Conservation (phyloP, 1,140 invertebrate genomes). For the Dufourea novaeangliae region DNA sequence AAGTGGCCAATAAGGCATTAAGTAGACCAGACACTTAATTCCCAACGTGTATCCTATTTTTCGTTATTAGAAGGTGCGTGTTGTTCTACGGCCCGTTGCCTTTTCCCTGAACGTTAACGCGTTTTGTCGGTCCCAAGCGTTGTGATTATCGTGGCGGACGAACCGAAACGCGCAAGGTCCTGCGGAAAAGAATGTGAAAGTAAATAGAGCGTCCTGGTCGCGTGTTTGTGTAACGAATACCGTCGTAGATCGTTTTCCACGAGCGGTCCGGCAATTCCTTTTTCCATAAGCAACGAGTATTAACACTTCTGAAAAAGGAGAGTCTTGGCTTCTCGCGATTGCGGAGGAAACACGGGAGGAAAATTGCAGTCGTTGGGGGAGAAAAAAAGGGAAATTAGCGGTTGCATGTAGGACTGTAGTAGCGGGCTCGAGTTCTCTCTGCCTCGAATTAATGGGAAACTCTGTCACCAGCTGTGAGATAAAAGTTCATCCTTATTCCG, state of each 20-base stretch:
- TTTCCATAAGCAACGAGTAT: constrained; percentile 2
- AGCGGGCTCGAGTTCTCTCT: background rate
- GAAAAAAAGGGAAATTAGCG: background rate
- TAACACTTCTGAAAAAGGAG: constrained; percentile 3
- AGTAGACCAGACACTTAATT: background rate
- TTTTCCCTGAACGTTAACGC: background rate
- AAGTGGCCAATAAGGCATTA: background rate
- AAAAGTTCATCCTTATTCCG: background rate
- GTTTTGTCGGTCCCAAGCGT: background rate
- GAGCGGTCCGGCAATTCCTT: background rate
- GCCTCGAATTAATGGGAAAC: background rate
- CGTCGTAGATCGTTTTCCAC: background rate
- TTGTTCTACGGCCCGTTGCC: too few relatives aligned
- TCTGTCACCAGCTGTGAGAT: background rate
- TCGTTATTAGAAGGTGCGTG: background rate
- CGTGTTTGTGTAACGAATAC: constrained; percentile 1
- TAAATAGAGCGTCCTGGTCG: constrained; percentile 11
- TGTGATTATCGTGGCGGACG: background rate
- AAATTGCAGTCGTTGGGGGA: background rate
- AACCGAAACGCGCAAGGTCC: background rate
- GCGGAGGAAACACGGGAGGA: background rate
- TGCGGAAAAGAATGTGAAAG: constrained; percentile 42
- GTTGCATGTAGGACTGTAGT: background rate
- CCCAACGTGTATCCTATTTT: background rate
- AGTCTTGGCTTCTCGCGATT: background rate